Base-by-base conservation (phyloP, 2,113 vertebrate genomes). In the Nansenia antarctica region DNA sequence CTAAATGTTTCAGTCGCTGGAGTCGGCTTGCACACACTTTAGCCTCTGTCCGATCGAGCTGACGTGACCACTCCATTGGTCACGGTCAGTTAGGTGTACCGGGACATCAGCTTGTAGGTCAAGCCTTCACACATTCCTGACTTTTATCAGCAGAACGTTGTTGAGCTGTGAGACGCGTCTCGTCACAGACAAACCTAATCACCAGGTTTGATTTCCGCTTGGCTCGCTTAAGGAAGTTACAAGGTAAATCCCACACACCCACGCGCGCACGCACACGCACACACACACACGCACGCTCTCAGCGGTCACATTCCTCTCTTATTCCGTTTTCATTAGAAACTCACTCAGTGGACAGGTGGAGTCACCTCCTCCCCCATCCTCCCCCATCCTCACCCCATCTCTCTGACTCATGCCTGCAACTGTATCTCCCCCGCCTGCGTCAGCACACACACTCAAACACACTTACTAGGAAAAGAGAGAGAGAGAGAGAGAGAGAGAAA, bases 241-340 rank as follows among this genome's bases (percentile, higher is more conserved):
- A n/a, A n/a, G n/a, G n/a, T n/a, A n/a, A n/a, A n/a, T n/a, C n/a
- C n/a, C n/a, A n/a, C 69, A 58, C 37, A 47, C 9, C 9, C 34
- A 65, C n/a, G 6, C 26, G 24, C 14, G 8, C 9, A 52, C 69
- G 64, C 60, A 59, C 59, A 45, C 32, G n/a, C 6, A 42, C 24
- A 49, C 62, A 70, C 63, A 20, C 29, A 61, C 57, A 67, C 32
- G 31, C 9, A 62, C 9, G 54, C 20, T 67, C 24, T n/a, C n/a
- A n/a, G n/a, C n/a, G 62, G 65, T 63, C 69, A 64, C 63, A 79
- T 77, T 73, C 66, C 39, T 47, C n/a, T n/a, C n/a, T n/a, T n/a
- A n/a, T n/a, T n/a, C n/a, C n/a, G n/a, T n/a, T 65, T 37, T 74
- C 24, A 72, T 64, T 69, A 72, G 66, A 53, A 22, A 49, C 47